phyloP scores from a whole-genome alignment of 2,113 vertebrate genomes.

The Eublepharis macularius region DNA sequence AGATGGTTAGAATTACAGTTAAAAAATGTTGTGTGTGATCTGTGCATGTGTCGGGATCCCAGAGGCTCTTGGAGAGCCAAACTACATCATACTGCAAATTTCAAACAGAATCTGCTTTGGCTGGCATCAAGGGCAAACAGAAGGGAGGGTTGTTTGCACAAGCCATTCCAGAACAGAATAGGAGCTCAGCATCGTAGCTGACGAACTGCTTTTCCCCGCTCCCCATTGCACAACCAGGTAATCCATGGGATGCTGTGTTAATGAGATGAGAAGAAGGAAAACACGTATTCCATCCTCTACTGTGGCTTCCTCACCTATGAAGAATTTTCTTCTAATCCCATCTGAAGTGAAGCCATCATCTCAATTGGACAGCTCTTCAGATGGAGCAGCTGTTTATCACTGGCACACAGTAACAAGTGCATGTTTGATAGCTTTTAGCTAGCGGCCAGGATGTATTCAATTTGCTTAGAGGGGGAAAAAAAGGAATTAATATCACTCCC shows the following conservation, averaged over 20 bases:
- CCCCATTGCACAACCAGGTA: background rate
- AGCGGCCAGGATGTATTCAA: background rate
- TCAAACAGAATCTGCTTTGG: conserved; percentile 2
- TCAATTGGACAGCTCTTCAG: background rate
- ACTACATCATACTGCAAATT: background rate
- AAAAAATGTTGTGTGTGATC: background rate
- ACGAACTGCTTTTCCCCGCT: background rate
- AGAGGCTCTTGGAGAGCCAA: background rate
- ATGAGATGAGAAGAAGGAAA: background rate
- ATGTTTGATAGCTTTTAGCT: background rate
- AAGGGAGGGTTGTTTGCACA: background rate
- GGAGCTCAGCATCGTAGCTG: background rate
- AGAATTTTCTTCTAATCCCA: background rate
- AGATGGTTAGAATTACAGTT: conserved; percentile 13
- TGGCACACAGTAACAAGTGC: background rate
- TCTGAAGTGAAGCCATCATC: background rate
- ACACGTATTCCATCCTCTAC: background rate
- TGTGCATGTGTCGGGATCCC: background rate
- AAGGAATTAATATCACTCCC: background rate
- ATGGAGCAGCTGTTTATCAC: background rate
- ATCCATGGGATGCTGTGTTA: background rate
- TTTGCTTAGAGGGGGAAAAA: background rate
- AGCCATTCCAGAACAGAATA: background rate
- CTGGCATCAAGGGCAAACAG: conserved; percentile 2
- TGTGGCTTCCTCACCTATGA: background rate